Base-by-base conservation (phyloP, 1,140 invertebrate species). In the Heliconius hermathena region DNA sequence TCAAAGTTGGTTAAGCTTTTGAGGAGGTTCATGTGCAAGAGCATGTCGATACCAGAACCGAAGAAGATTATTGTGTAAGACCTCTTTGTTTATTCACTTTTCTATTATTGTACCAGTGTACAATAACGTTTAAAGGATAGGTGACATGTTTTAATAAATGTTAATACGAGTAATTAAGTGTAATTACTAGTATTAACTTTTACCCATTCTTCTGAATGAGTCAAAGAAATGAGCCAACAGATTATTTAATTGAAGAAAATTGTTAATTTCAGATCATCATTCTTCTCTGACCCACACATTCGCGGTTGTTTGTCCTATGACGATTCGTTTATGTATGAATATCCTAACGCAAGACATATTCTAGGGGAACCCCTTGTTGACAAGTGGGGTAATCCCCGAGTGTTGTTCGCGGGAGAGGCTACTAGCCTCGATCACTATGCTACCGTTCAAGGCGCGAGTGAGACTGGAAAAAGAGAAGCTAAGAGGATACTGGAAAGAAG, bases 391-490 rank as follows among this genome's bases (percentile, higher is more conserved):
- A 74, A n/a, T 3, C 88, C 86, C 1, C 41, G 81, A 18, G 86
- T 91, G 2, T 77, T 90, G 4, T 91, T 90, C 79, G 89, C 88
- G 3, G 90, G 90, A 0, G 95, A 95, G 84, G 95, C 95, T 1
- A 94, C 95, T 0, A 83, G 93, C 66, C 82, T 89, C 3, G 83
- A 86, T 20, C 95, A 95, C 83, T 96, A 95, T 86, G 96, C 96
- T 1, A 96, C 96, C 22, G 96, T 96, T 5, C 96, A 96, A 87
- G 96, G 96, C 16, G 96, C 96, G 0, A 91, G 95, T 26, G 94
- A 96, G 74, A 94, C 93, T 5, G 96, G 96, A 0, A 89, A 89
- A 76, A 90, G 95, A 80, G 96, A 96, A 83, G 96, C 96, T 0
- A 90, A 92, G 70, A 82, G 93, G 80, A 26, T 92, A 9, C 66